Base-by-base conservation (phyloP, 2,888 invertebrate genomes). In the Drosophila demipolita region DNA sequence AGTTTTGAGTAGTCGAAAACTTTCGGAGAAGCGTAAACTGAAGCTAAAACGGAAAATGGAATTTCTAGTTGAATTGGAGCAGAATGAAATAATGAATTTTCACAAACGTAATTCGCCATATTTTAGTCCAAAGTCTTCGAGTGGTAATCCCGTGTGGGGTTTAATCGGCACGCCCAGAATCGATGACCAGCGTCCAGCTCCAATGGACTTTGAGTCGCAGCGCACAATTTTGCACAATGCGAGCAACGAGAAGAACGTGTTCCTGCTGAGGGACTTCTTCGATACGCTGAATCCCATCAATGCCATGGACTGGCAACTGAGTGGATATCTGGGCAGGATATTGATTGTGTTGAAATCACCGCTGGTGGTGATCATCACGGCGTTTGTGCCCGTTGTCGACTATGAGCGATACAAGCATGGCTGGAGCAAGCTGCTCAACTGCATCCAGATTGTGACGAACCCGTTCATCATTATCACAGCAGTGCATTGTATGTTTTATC, bases 361-460 rank as follows among this genome's bases (percentile, higher is more conserved):
- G 0, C 52, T 91, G 12, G 20, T 59, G 3, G 61, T 89, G 2
- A 0, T 77, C 0, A 40, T 85, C 12, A 64, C 50, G 0, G 0
- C 84, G 0, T 26, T 85, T 6, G 82, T 92, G 45, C 92, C 92
- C 0, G 66, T 71, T 8, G 89, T 91, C 17, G 75, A 91, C 50
- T 90, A 83, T 42, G 84, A 81, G 33, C 15, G n/a, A 32, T 66
- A 79, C 11, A 85, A 87, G 45, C 91, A 91, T 48, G 91, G 92
- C 11, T 92, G 92, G 92, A 83, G 89, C 49, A 92, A 92, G 67
- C 35, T 92, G 42, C 79, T 91, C 49, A 91, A 91, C 57, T 89
- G 86, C 26, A n/a, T 78, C 0, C 91, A 92, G 65, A 63, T 91
- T 2, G 35, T 89, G 0, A 67, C 68, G 8, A 75, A 78, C 52